These are phyloP conservation scores for Sebastes taczanowskii DNA, from an alignment of 2,797 vertebrate genomes.

Conservation along the genomic window DNA sequence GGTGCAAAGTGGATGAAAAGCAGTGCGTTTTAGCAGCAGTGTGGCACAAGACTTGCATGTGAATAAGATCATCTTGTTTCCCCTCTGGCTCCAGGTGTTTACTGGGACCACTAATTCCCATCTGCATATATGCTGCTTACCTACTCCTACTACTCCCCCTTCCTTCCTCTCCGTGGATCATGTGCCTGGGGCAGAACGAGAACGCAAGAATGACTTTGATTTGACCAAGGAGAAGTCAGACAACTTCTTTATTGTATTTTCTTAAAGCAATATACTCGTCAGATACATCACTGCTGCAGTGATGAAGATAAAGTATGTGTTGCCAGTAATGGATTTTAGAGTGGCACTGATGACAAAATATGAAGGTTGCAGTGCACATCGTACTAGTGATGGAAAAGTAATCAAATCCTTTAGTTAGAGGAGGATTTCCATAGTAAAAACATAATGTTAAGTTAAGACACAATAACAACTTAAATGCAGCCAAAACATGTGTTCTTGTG, in stretches of 20 bases:
- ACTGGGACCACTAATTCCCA: conserved; percentile 69
- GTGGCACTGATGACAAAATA: background rate
- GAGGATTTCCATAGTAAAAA: background rate
- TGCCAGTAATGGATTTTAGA: background rate
- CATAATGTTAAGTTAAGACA: background rate
- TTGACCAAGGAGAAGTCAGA: conserved; percentile 47
- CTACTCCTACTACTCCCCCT: conserved; percentile 40
- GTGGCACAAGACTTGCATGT: conserved; percentile 65
- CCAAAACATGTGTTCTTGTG: background rate
- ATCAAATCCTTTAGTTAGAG: background rate
- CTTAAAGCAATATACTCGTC: background rate
- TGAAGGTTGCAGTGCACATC: background rate
- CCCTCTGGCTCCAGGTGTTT: conserved; percentile 76
- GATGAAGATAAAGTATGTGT: conserved; percentile 7
- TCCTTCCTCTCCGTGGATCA: conserved; percentile 27
- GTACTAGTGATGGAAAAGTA: background rate
- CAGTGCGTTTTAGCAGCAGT: conserved; percentile 23
- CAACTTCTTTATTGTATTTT: conserved; percentile 30
- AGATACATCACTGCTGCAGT: conserved; percentile 1
- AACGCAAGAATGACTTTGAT: conserved; percentile 58
- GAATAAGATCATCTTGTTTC: conserved; percentile 64
- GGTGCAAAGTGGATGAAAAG: conserved; percentile 42
- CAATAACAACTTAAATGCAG: background rate
- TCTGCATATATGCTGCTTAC: conserved; percentile 60
- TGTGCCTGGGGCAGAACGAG: conserved; percentile 43